Conservation (phyloP, 2,888 invertebrate genomes). For the Stenoptilia bipunctidactyla region DNA sequence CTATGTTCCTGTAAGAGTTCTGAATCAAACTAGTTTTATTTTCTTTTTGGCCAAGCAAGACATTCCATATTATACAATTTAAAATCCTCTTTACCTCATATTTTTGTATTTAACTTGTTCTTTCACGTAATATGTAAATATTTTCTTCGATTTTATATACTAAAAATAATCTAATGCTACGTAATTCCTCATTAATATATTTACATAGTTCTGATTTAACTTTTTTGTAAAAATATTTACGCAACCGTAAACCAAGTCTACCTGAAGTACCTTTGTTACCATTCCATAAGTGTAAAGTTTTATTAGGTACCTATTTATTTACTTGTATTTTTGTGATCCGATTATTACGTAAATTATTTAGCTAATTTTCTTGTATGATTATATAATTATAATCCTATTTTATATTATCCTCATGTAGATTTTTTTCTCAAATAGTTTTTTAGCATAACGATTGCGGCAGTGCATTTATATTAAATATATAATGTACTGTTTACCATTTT, state of each 20-base stretch:
- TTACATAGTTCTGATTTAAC: constrained; percentile 5
- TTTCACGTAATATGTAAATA: constrained; percentile 4
- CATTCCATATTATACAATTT: constrained; percentile 9
- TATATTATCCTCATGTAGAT: constrained; percentile 49
- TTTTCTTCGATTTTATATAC: constrained; percentile 13
- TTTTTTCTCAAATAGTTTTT: constrained; percentile 51
- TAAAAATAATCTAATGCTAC: too few relatives aligned
- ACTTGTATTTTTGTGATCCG: too few relatives aligned
- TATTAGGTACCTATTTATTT: too few relatives aligned
- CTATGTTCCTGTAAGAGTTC: too few relatives aligned
- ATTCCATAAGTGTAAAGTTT: too few relatives aligned
- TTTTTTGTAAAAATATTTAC: constrained; percentile 1
- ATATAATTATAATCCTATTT: constrained; percentile 63
- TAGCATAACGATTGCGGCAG: constrained; percentile 51
- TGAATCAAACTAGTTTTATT: too few relatives aligned
- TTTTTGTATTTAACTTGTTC: too few relatives aligned
- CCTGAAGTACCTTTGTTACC: too few relatives aligned
- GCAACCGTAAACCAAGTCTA: background rate
- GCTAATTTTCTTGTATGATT: too few relatives aligned
- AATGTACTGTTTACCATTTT: constrained; percentile 36
- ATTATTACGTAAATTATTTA: too few relatives aligned
- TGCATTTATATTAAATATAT: constrained; percentile 56
- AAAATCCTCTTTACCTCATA: background rate
- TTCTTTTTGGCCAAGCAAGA: too few relatives aligned
- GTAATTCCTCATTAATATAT: too few relatives aligned